Conservation (phyloP, 2,797 vertebrate species). For the Molossus molossus region DNA sequence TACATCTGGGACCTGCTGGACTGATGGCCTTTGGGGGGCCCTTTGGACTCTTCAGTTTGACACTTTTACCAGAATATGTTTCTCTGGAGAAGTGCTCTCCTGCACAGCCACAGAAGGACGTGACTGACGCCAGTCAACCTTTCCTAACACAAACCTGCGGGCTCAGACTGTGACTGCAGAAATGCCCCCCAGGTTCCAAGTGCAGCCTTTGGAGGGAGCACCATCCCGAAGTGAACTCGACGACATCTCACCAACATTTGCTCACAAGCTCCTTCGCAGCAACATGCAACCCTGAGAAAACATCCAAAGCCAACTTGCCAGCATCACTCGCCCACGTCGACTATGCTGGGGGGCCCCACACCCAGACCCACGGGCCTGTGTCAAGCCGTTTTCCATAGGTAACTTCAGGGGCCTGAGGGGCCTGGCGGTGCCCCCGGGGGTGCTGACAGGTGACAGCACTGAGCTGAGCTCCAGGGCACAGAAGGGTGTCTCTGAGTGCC, state of each 20-base stretch:
- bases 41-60: conserved; percentile 7
- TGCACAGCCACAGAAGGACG: not conserved
- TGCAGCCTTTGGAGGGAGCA: conserved; percentile 43
- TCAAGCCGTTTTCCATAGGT: not conserved
- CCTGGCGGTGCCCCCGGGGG: not conserved
- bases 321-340: not conserved
- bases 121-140: conserved; percentile 46
- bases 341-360: not conserved
- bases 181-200: conserved; percentile 55
- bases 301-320: not conserved
- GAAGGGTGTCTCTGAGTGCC: conserved; percentile 66
- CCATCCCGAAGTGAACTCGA: conserved; percentile 65
- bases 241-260: conserved; percentile 67
- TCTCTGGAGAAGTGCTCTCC: not conserved
- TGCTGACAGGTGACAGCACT: conserved; percentile 60
- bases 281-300: not conserved
- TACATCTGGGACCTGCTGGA: not conserved
- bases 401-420: not conserved
- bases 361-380: not conserved
- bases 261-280: conserved; percentile 4
- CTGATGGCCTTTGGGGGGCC: not conserved
- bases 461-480: conserved; percentile 58
- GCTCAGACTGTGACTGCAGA: conserved; percentile 30
- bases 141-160: conserved; percentile 41
- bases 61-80: conserved; percentile 16